Percentiles rank a stretch among this genome's conserved stretches.
Evolutionary conservation across 2,113 vertebrate species (phyloP).

Genomic region (Plecotus auritus): DNA sequence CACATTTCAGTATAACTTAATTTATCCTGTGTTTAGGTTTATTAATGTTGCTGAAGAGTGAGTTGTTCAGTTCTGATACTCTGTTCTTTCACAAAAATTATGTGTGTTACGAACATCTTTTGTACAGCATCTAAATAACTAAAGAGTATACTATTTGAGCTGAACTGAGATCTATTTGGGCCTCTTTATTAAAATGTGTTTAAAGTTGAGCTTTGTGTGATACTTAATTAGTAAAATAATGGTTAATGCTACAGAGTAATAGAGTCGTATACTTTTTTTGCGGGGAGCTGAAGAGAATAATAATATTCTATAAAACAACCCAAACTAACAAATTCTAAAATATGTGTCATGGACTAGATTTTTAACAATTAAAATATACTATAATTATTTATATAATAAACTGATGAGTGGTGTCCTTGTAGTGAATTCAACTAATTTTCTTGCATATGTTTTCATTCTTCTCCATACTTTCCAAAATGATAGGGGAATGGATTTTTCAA

Average conservation of each 20-base stretch:
- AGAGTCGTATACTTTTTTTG: not conserved
- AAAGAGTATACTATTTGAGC: not conserved
- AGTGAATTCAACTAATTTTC: not conserved
- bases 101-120: constrained; percentile 9
- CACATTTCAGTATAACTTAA: not conserved
- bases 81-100: constrained; percentile 19
- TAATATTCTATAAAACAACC: not conserved
- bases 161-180: too few species aligned
- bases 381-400: not conserved
- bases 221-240: not conserved
- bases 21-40: not conserved
- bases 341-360: not conserved
- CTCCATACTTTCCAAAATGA: constrained; percentile 9
- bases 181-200: constrained; percentile 28
- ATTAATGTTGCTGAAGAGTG: not conserved
- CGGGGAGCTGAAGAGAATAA: not conserved
- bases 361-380: constrained; percentile 17
- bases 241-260: not conserved
- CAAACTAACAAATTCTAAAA: not conserved
- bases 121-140: not conserved
- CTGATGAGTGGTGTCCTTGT: not conserved
- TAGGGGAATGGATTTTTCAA: constrained; percentile 98
- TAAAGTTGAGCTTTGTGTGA: not conserved
- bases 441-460: not conserved
- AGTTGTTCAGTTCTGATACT: not conserved